phyloP scores from a whole-genome alignment of 2,888 invertebrate species.

The Tipula lateralis region DNA sequence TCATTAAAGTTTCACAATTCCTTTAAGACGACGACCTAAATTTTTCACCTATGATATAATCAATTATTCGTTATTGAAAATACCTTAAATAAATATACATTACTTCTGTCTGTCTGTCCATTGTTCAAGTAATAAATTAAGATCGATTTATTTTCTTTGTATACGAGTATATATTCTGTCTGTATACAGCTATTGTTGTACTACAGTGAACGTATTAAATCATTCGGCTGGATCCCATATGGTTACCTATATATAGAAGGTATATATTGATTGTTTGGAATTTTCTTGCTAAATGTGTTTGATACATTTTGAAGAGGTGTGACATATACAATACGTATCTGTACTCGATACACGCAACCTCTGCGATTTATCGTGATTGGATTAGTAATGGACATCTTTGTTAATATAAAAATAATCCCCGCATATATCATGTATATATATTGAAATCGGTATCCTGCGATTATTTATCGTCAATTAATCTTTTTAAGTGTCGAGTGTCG shows the following conservation, averaged over 20 bases:
- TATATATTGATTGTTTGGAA: not conserved
- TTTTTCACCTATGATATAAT: not conserved
- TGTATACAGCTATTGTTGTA: not conserved
- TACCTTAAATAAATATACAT: not conserved
- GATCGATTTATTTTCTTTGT: not conserved
- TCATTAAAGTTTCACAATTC: not conserved
- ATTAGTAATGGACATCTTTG: not conserved
- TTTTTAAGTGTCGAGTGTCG: conserved; percentile 15
- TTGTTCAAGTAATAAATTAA: not conserved
- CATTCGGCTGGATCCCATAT: not conserved
- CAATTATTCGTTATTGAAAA: not conserved
- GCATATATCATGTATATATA: not conserved
- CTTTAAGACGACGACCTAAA: not conserved
- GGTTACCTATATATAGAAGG: not conserved
- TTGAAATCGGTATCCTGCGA: not conserved
- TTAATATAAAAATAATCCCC: not conserved
- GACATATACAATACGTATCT: not conserved
- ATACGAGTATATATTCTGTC: not conserved
- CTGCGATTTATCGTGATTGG: not conserved
- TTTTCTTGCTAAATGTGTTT: not conserved
- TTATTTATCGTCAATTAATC: not conserved
- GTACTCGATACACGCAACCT: not conserved
- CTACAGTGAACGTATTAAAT: not conserved
- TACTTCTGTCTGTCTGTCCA: not conserved
- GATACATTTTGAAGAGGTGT: not conserved